Conservation (phyloP, 2,113 vertebrate species). For the Podiceps cristatus region DNA sequence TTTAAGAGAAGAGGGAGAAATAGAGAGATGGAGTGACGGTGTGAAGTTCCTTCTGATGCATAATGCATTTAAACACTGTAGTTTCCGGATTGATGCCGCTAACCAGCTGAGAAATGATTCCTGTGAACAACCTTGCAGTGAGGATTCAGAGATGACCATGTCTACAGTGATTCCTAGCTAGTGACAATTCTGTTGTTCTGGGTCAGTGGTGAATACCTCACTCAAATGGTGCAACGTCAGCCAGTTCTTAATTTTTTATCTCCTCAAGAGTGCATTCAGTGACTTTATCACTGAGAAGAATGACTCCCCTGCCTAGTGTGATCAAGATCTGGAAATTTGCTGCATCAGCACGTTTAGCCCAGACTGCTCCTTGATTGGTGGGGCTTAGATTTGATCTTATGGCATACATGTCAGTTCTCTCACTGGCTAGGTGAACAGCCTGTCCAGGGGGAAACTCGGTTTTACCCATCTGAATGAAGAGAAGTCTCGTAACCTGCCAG, state of each 20-base stretch:
- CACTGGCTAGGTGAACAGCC: conserved; percentile 44
- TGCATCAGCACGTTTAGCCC: conserved; percentile 64
- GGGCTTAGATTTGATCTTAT: conserved; percentile 65
- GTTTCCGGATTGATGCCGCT: neutral
- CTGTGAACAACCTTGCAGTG: conserved; percentile 22
- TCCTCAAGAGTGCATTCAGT: conserved; percentile 79
- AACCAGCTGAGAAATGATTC: neutral
- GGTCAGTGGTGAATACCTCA: conserved; percentile 77
- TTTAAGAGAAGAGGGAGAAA: neutral
- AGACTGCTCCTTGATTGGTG: conserved; percentile 66
- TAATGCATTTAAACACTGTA: neutral
- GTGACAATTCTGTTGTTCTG: conserved; percentile 74
- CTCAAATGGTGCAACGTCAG: conserved; percentile 79
- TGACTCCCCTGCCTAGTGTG: conserved; percentile 78
- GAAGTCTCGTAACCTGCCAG: neutral
- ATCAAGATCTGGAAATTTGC: conserved; percentile 77
- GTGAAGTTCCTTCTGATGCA: neutral
- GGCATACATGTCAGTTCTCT: conserved; percentile 23
- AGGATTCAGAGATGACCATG: conserved; percentile 49
- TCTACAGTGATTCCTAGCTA: conserved; percentile 58
- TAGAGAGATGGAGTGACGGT: neutral
- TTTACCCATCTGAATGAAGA: neutral
- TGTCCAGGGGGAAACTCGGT: neutral
- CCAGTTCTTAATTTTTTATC: conserved; percentile 83
- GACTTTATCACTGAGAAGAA: conserved; percentile 80